A percentile compares a stretch with the other conserved stretches of the same genome.
Evolutionary conservation across 2,888 invertebrate genomes (phyloP).

Genomic region (Nemotelus nigrinus): DNA sequence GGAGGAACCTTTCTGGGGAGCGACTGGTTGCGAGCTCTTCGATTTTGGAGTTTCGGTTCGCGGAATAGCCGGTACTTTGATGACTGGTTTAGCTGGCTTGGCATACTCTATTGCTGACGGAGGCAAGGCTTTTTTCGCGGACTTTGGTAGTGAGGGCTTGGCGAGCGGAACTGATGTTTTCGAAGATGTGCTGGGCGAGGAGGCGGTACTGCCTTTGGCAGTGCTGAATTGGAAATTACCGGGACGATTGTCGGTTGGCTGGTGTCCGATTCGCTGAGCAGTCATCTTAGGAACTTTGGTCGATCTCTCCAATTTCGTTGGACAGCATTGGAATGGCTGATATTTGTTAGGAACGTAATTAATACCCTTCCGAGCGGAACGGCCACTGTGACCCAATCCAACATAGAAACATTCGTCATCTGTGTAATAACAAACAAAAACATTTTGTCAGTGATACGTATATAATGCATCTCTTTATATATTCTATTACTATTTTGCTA

Average conservation of each 20-base stretch:
- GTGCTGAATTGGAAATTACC: conserved; percentile 54
- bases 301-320: conserved; percentile 81
- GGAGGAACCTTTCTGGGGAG: not conserved
- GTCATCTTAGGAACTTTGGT: conserved; percentile 84
- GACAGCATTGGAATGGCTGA: conserved; percentile 93
- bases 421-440: conserved; percentile 81
- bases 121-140: conserved; percentile 50
- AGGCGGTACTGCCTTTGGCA: conserved; percentile 46
- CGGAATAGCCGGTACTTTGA: conserved; percentile 39
- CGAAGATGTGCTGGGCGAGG: conserved; percentile 55
- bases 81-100: conserved; percentile 51
- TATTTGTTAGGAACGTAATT: conserved; percentile 71
- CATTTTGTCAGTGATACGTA: conserved; percentile 76
- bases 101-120: conserved; percentile 50
- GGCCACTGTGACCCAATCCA: conserved; percentile 85
- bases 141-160: conserved; percentile 47
- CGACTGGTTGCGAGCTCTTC: not conserved
- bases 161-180: conserved; percentile 52
- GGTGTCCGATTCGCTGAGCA: conserved; percentile 64
- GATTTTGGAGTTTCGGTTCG: not conserved
- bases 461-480: conserved; percentile 53
- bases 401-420: conserved; percentile 98
- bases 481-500: conserved; percentile 45
- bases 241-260: conserved; percentile 53
- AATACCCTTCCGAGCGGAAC: conserved; percentile 62